Base-by-base conservation (phyloP, 2,113 vertebrate species). In the Saccopteryx leptura region DNA sequence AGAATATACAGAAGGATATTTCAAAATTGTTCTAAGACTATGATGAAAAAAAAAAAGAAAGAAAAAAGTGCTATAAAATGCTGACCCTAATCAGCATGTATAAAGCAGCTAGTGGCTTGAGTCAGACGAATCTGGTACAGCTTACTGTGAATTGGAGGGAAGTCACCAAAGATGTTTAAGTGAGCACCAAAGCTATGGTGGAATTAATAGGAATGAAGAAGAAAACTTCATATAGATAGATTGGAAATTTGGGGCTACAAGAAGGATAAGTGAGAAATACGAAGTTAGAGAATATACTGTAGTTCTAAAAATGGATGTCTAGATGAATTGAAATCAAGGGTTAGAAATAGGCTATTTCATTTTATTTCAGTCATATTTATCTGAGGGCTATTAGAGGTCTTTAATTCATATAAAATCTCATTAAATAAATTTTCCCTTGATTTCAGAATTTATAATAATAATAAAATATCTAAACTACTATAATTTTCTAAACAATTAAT, bases 401-500 rank as follows among this genome's bases (percentile, higher is more conserved):
- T 5, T 13, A 24, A 52, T 50, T 68, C 78, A 63, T 19, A 31
- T 9, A 76, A 71, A 48, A n/a, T 0, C 13, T 81, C 46, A 69
- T 68, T 68, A 79, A 86, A 7, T 28, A 93, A 81, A 68, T 4
- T 5, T 72, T n/a, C 2, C 4, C 11, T 80, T 52, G 78, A 23
- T 82, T 78, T 93, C 52, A 90, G 52, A 65, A 63, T 52, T 86
- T 66, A 65, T 60, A 26, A 65, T 21, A 79, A 69, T 74, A 74
- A 60, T 21, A 63, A 96, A 66, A 68, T 21, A 1, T 46, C 9
- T 52, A 18, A 74, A 28, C 1, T 39, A 31, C 8, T 28, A 0
- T 89, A 76, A 68, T 60, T 84, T 93, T 61, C 21, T 39, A 21
- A 78, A 72, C 18, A 95, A 60, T 46, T 65, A 75, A 74, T 65